These are phyloP conservation scores for Rhagophthalmus giganteus DNA, from an alignment of 2,888 invertebrate genomes.

Conservation along the genomic window DNA sequence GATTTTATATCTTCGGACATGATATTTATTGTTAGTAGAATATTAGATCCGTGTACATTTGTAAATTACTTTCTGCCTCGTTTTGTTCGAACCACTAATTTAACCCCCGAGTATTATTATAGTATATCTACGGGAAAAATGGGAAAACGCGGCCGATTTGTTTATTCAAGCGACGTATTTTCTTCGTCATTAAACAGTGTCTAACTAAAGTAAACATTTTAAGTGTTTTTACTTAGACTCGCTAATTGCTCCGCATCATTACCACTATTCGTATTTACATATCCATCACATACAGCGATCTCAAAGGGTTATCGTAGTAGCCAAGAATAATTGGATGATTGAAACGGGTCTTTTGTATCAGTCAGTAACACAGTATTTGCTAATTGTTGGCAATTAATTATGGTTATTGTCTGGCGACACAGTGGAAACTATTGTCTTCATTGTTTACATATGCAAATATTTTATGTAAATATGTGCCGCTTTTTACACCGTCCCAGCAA, in stretches of 20 bases:
- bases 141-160: conserved; percentile 18
- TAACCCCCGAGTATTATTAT: conserved; percentile 17
- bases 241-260: conserved; percentile 46
- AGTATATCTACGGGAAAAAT: conserved; percentile 5
- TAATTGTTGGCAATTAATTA: conserved; percentile 55
- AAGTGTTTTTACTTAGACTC: conserved; percentile 37
- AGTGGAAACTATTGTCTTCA: conserved; percentile 46
- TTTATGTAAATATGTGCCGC: conserved; percentile 12
- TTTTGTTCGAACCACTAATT: conserved; percentile 10
- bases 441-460: conserved; percentile 31
- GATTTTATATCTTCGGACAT: conserved; percentile 15
- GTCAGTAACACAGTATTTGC: conserved; percentile 56
- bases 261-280: conserved; percentile 49
- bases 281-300: conserved; percentile 53
- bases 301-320: conserved; percentile 54
- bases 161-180: conserved; percentile 17
- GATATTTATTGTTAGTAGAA: conserved; percentile 6
- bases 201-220: conserved; percentile 25
- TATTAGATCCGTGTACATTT: conserved; percentile 7
- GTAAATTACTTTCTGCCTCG: conserved; percentile 12
- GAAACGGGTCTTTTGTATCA: conserved; percentile 57
- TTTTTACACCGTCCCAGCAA: conserved; percentile 7
- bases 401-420: conserved; percentile 49
- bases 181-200: conserved; percentile 12
- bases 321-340: conserved; percentile 56